phyloP scores from a whole-genome alignment of 2,113 vertebrate species.

The Gobio gobio region DNA sequence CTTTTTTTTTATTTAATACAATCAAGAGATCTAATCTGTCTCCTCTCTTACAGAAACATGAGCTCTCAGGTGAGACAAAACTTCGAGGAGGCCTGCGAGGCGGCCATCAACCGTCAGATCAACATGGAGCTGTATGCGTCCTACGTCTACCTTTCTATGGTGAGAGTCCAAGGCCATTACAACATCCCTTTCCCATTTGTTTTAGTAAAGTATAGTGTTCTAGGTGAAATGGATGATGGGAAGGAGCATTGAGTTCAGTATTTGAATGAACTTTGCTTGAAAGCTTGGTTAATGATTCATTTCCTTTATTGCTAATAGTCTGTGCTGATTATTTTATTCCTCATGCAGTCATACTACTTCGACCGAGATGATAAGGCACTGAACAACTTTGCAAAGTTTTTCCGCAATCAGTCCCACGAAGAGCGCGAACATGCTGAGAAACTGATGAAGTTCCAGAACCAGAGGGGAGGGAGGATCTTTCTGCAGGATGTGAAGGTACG shows the following conservation, averaged over 20 bases:
- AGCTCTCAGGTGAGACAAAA: slow-evolving; percentile 84
- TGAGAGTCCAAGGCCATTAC: slow-evolving; percentile 53
- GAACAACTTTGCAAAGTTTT: slow-evolving; percentile 84
- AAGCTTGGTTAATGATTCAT: not conserved
- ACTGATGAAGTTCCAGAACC: slow-evolving; percentile 85
- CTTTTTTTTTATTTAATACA: no score
- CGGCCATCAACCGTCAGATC: slow-evolving; percentile 83
- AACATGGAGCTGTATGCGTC: slow-evolving; percentile 86
- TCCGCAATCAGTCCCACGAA: slow-evolving; percentile 79
- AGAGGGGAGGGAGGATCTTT: slow-evolving; percentile 83
- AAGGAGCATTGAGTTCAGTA: not conserved
- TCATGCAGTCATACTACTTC: slow-evolving; percentile 80
- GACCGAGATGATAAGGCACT: slow-evolving; percentile 87
- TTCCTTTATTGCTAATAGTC: not conserved
- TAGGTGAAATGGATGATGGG: not conserved
- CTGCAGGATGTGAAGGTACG: slow-evolving; percentile 83
- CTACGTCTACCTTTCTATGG: slow-evolving; percentile 87
- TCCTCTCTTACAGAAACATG: slow-evolving; percentile 66
- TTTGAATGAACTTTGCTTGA: not conserved
- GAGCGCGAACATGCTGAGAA: slow-evolving; percentile 84
- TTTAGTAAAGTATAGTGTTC: not conserved
- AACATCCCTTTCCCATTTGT: not conserved
- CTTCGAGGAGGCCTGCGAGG: slow-evolving; percentile 82
- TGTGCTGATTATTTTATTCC: not conserved
- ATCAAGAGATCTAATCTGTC: no score